Evolutionary conservation across 2,888 invertebrate genomes (phyloP), one percentile per base, ranked within the genome.

Genomic region (Octonoba sinensis): DNA sequence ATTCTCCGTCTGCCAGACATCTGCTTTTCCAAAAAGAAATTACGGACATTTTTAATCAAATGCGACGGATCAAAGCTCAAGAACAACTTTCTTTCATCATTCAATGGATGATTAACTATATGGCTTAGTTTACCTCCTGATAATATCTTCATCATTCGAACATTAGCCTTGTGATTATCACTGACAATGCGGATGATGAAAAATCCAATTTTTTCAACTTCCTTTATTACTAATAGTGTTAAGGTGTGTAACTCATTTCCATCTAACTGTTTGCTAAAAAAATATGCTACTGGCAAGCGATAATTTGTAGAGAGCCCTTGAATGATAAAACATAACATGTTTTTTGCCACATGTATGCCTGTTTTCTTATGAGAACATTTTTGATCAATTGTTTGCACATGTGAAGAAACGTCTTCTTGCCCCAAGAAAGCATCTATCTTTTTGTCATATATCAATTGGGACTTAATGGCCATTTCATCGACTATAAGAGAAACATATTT

Each of bases 121-220:
- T 59, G 22, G 15, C 3, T 59, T 24, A 59, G 15, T 8, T 3
- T 20, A 4, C 59, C 59, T 16, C 24, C 20, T 3, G 22, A 16
- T 3, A 20, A 20, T 15, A 22, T 4, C 24, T 24, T 20, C 20
- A 59, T 22, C 59, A 59, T 59, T 15, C 20, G 1, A 59, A 59
- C 59, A 20, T 59, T 59, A 4, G 18, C 12, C 20, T 59, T 59
- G 12, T 20, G 59, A 59, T 16, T 24, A 54, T 54, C 54, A n/a
- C n/a, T 4, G 4, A 2, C 8, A n/a, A 18, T n/a, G n/a, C 54
- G n/a, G n/a, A 59, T 18, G 24, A 59, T 24, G 24, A 59, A 59
- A 59, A 24, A 59, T 1, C 59, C 4, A 59, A 24, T 59, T 59
- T 16, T 20, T 20, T 59, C 59, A 3, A 59, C 59, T 59, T 59